Percentiles rank a stretch among this genome's conserved stretches.
phyloP scores from a whole-genome alignment of 2,888 invertebrate species.

The Oxytorus armatus region DNA sequence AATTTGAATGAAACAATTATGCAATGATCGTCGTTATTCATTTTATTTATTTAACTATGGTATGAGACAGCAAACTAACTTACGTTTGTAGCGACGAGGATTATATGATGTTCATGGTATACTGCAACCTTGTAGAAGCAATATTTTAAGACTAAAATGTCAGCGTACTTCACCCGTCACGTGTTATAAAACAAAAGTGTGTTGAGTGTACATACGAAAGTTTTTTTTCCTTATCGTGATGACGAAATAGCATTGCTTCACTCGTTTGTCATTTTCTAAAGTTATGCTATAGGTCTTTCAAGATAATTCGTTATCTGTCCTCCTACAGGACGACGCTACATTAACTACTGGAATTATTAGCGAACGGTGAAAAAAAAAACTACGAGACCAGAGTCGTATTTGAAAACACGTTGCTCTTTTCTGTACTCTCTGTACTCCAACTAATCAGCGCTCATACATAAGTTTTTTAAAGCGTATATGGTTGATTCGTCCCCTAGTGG shows the following conservation, averaged over 20 bases:
- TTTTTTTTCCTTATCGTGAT: background rate
- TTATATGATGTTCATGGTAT: background rate
- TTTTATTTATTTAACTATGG: background rate
- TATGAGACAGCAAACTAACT: background rate
- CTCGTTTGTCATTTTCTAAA: background rate
- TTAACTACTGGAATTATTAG: background rate
- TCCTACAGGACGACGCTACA: no score
- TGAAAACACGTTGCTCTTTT: no score
- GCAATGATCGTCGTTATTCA: background rate
- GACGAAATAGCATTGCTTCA: background rate
- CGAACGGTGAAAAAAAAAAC: background rate
- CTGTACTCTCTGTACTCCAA: no score
- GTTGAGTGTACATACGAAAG: no score
- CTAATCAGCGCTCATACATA: no score
- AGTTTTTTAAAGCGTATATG: no score
- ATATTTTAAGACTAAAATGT: background rate
- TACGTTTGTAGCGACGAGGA: background rate
- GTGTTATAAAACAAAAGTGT: no score
- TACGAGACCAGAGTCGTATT: no score
- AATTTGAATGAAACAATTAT: background rate
- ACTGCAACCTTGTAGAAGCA: background rate
- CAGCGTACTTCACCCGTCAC: no score
- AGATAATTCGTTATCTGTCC: background rate
- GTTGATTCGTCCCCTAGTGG: no score
- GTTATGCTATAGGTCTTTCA: background rate